Percentiles rank a stretch among this genome's conserved stretches.
These are phyloP conservation scores for Meteorus cinctellus DNA, from an alignment of 2,888 invertebrate species.

Conservation along the genomic window DNA sequence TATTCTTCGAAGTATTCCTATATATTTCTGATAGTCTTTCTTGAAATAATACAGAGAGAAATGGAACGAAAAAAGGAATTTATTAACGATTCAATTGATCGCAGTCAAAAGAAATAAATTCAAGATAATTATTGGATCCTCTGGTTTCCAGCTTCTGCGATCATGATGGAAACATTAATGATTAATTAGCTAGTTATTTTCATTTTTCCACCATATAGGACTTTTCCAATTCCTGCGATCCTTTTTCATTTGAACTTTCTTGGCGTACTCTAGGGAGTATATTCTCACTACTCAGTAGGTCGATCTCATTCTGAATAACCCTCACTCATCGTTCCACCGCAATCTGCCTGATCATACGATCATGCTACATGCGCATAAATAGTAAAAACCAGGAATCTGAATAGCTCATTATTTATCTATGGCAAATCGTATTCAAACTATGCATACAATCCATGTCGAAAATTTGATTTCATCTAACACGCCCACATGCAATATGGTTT, in stretches of 20 bases:
- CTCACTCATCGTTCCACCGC: neutral
- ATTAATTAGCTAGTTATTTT: neutral
- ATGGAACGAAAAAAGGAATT: neutral
- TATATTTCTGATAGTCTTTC: neutral
- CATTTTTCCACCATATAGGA: neutral
- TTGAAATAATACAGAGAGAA: neutral
- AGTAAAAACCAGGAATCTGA: neutral
- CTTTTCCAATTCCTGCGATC: neutral
- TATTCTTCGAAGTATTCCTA: neutral
- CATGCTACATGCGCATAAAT: neutral
- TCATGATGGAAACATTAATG: neutral
- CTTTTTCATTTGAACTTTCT: neutral
- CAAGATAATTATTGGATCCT: neutral
- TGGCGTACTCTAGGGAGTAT: neutral
- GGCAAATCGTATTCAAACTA: neutral
- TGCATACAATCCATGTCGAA: too few species aligned
- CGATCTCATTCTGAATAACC: neutral
- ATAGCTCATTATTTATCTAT: neutral
- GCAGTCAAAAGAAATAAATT: neutral
- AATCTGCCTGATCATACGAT: neutral
- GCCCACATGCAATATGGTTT: neutral
- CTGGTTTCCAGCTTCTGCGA: neutral
- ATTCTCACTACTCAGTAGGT: neutral
- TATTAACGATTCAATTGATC: neutral
- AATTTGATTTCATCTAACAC: neutral